Evolutionary conservation across 2,888 invertebrate genomes (phyloP).

Genomic region (Drosophila lacicola): DNA sequence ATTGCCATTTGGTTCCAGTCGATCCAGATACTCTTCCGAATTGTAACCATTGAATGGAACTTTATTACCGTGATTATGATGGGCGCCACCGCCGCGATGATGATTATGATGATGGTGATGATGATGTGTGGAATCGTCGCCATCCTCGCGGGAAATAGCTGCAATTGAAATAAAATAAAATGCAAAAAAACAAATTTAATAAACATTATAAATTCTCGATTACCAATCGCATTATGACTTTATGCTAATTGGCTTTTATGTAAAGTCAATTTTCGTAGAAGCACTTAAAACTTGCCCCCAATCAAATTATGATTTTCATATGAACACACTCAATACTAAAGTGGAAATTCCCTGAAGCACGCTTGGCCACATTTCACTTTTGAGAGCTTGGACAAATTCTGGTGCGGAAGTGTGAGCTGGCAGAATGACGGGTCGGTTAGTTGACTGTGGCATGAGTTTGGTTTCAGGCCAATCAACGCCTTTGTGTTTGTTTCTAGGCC

Average conservation of each 20-base stretch:
- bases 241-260: slow-evolving; percentile 48
- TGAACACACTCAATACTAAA: slow-evolving; percentile 26
- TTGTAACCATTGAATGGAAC: slow-evolving; percentile 95
- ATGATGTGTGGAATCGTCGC: slow-evolving; percentile 87
- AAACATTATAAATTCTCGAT: slow-evolving; percentile 29
- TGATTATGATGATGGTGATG: slow-evolving; percentile 87
- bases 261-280: slow-evolving; percentile 41
- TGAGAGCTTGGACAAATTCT: slow-evolving; percentile 5
- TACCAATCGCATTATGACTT: slow-evolving; percentile 7
- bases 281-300: slow-evolving; percentile 36
- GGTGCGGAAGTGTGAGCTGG: neutral
- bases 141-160: slow-evolving; percentile 97
- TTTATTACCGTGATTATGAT: slow-evolving; percentile 88
- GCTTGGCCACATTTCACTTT: slow-evolving; percentile 35
- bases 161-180: slow-evolving; percentile 80
- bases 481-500: slow-evolving; percentile 37
- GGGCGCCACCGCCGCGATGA: slow-evolving; percentile 86
- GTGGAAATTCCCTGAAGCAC: slow-evolving; percentile 15
- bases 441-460: neutral
- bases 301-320: slow-evolving; percentile 32
- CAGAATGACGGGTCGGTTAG: neutral
- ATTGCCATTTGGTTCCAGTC: slow-evolving; percentile 96
- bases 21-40: slow-evolving; percentile 96
- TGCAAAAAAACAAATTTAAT: slow-evolving; percentile 27
- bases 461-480: slow-evolving; percentile 63